Base-by-base conservation (phyloP, 2,797 vertebrate species). In the Emys orbicularis region DNA sequence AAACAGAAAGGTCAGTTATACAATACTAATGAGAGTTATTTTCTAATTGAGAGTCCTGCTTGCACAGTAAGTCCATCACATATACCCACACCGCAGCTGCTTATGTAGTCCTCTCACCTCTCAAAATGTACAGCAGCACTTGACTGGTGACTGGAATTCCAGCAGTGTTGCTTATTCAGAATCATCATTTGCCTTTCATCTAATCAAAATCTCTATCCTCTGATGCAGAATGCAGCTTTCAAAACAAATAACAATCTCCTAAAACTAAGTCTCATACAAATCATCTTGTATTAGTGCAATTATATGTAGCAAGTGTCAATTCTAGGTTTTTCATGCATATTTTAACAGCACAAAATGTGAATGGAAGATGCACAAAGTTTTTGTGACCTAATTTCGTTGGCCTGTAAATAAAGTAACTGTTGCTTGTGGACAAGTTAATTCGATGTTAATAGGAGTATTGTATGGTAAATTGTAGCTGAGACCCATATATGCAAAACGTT, bases 291-390 rank as follows among this genome's bases (percentile, higher is more conserved):
- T 86, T 92, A 90, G 86, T 81, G 54, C 77, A 77, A 84, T 88
- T 88, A 91, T 41, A 82, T 83, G 21, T 54, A 89, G 90, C 34
- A 81, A 87, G 79, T 83, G 25, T 76, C 54, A 83, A 52, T 54
- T 25, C 49, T 82, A 81, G 68, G 11, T 41, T 77, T 92, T 88
- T 79, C 82, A 6, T 65, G 93, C 88, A 83, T 90, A 74, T 61
- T 92, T 31, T 91, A 86, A 76, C 72, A 96, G 81, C 81, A 90
- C 16, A 81, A 89, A 68, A 87, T 88, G 81, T 81, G 72, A 93
- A 94, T 56, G 54, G 65, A 92, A 93, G 95, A 87, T 0, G 5
- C 25, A 90, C n/a, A 37, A 92, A 21, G 47, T 21, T 50, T 93
- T 91, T 90, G 87, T 81, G 61, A 83, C 57, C 5, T 76, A 12